Conservation (phyloP, 35 echinoderm and acorn worm genomes). For the Amphiura filiformis region DNA sequence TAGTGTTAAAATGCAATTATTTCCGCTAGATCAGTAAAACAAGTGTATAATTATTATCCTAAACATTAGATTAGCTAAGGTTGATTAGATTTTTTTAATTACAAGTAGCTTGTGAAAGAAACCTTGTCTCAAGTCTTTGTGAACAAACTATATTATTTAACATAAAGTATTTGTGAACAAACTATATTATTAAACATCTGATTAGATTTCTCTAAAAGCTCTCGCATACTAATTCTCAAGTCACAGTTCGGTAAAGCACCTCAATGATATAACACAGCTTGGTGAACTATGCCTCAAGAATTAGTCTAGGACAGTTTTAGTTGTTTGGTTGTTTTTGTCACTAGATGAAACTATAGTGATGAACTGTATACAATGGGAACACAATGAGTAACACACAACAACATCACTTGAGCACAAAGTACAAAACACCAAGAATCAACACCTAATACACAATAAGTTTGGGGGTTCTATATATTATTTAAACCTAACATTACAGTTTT, state of each 20-base stretch:
- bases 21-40: no score
- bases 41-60: no score
- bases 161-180: no score
- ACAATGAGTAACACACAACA: slow-evolving; percentile 7
- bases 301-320: neutral
- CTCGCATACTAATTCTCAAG: neutral
- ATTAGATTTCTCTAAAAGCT: neutral
- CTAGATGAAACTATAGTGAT: neutral
- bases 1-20: no score
- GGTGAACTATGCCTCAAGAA: neutral
- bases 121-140: slow-evolving; percentile 3
- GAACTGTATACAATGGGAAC: neutral
- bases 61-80: no score
- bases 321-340: neutral
- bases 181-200: neutral
- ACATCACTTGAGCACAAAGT: neutral
- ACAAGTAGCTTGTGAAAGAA: no score
- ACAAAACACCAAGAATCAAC: neutral
- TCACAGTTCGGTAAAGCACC: no score
- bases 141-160: neutral
- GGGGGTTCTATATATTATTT: no score
- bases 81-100: no score
- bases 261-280: neutral
- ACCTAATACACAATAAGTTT: no score
- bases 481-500: no score